Conservation (phyloP, 2,797 vertebrate genomes). For the Streptopelia turtur region DNA sequence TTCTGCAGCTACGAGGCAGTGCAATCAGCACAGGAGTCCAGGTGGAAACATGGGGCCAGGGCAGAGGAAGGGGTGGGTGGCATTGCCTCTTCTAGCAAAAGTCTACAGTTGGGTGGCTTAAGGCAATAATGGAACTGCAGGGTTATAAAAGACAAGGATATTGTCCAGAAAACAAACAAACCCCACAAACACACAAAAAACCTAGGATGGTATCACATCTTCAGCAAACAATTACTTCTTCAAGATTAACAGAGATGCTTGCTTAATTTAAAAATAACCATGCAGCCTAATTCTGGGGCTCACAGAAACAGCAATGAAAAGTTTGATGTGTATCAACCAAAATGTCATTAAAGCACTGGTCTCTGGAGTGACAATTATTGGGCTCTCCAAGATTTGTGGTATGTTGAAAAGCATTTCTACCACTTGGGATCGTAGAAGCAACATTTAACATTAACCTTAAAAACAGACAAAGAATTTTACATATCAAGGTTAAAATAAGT, state of each 20-base stretch:
- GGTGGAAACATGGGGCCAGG: neutral
- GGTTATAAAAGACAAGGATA: neutral
- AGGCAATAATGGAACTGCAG: neutral
- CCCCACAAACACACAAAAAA: neutral
- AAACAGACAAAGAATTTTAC: neutral
- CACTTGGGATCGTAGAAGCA: neutral
- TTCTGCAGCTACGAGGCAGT: neutral
- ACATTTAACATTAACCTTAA: neutral
- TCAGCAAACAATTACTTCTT: neutral
- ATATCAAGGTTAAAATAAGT: neutral
- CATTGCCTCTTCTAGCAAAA: neutral
- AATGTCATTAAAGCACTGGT: neutral
- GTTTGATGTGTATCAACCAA: neutral
- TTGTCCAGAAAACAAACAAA: neutral
- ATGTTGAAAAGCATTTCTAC: slow-evolving; percentile 12
- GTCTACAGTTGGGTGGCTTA: neutral
- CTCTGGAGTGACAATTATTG: neutral
- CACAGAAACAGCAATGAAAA: neutral
- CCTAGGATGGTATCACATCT: neutral
- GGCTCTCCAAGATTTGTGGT: neutral
- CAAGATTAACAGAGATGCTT: neutral
- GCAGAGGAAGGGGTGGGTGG: neutral
- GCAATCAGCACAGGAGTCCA: rapidly evolving
- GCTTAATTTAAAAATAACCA: slow-evolving; percentile 2
- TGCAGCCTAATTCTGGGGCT: neutral